phyloP scores from a whole-genome alignment of 1,140 invertebrate genomes.

The Archegozetes longisetosus region DNA sequence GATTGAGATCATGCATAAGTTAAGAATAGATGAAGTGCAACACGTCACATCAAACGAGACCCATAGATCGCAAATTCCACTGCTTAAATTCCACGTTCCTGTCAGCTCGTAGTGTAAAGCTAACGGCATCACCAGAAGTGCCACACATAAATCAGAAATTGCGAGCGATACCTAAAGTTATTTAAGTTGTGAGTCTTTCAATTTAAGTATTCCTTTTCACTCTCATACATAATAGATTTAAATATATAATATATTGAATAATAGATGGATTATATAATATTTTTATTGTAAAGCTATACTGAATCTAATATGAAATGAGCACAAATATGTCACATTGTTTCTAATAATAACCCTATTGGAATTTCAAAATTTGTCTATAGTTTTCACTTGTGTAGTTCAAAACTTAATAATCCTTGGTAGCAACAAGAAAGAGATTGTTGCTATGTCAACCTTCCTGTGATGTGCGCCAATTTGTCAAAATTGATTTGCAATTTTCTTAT shows the following conservation, averaged over 20 bases:
- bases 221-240: not conserved
- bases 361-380: no score
- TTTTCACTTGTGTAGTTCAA: no score
- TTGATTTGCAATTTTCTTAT: no score
- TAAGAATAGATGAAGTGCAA: constrained; percentile 87
- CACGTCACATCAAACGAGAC: constrained; percentile 87
- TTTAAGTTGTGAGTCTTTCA: no score
- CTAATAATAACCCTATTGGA: not conserved
- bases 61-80: constrained; percentile 55
- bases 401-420: no score
- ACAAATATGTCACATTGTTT: not conserved
- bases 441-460: no score
- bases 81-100: constrained; percentile 66
- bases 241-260: not conserved
- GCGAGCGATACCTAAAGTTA: constrained; percentile 53
- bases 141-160: constrained; percentile 56
- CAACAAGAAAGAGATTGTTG: no score
- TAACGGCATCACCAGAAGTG: constrained; percentile 53
- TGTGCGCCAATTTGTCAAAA: no score
- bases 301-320: not conserved
- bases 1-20: constrained; percentile 63
- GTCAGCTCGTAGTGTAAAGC: constrained; percentile 55
- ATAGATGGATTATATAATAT: not conserved
- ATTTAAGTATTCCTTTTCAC: no score
- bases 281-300: not conserved